Evolutionary conservation across 2,113 vertebrate species (phyloP), one percentile per base, ranked within the genome.

Genomic region (Salminus brasiliensis): DNA sequence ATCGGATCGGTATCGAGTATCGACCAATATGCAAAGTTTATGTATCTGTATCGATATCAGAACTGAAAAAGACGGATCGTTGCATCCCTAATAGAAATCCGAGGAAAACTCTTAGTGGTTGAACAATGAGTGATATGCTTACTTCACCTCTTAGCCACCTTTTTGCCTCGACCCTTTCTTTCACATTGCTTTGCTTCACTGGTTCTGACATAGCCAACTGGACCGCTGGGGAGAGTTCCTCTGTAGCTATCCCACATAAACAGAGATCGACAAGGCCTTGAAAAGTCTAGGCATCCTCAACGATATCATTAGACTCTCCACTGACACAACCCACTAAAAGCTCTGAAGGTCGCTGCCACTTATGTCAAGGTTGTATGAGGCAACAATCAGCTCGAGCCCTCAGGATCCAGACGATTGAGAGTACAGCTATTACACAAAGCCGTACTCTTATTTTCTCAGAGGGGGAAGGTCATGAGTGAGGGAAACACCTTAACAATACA

Each of bases 291-390:
- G 4, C 18, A 12, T 49, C 15, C 3, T 18, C 15, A 29, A 30
- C 23, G n/a, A 49, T 36, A 43, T 27, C 52, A 47, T 32, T 47
- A 32, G 18, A 23, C 16, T 43, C 68, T 45, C 18, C 18, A 21
- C 18, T 21, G 1, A 57, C 29, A 74, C 68, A 65, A n/a, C 15
- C 41, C 25, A 52, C 18, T 55, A 18, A 76, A 47, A 65, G 49
- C 25, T 9, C 21, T 36, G 4, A 78, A 73, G 74, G 80, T 59
- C 30, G 29, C 30, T 5, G 30, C 30, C 55, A 39, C n/a, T 57
- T 36, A 23, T 5, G 11, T 60, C 75, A 78, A 62, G 69, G 70
- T 30, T 78, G 63, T 25, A 39, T 29, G 49, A 57, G 70, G 72
- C 71, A 29, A 32, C 30, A 73, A 36, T 57, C 53, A 30, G n/a